Evolutionary conservation across 2,113 vertebrate genomes (phyloP).

Genomic region (Neofelis nebulosa): DNA sequence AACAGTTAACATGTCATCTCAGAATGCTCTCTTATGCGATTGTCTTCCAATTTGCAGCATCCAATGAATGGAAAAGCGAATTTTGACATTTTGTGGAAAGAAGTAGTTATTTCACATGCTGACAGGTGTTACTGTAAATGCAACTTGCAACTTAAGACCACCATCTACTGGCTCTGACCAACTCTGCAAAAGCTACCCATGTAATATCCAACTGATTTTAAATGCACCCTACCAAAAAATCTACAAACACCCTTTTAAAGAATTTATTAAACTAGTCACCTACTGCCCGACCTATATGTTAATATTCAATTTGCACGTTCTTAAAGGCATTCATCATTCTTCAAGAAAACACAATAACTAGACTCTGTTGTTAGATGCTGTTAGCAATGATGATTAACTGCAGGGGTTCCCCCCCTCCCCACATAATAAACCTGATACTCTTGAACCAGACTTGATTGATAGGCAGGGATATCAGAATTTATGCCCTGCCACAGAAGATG

Average conservation of each 20-base stretch:
- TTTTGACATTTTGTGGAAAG: slow-evolving; percentile 11
- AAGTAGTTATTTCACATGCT: neutral
- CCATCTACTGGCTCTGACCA: slow-evolving; percentile 80
- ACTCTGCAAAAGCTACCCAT: slow-evolving; percentile 64
- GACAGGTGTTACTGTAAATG: slow-evolving; percentile 59
- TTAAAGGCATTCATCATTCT: neutral
- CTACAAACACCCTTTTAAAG: neutral
- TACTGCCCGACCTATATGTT: neutral
- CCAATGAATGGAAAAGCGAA: slow-evolving; percentile 45
- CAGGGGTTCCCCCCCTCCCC: neutral
- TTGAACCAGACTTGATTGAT: slow-evolving; percentile 27
- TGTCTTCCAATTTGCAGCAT: neutral
- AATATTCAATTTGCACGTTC: neutral
- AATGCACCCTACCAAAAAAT: neutral
- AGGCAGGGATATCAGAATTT: neutral
- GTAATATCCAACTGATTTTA: neutral
- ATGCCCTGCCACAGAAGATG: neutral
- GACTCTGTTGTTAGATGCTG: neutral
- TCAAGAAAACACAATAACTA: slow-evolving; percentile 11
- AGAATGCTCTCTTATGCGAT: neutral
- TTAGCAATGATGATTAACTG: neutral
- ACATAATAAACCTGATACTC: neutral
- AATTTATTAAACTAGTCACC: neutral
- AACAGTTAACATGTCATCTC: neutral
- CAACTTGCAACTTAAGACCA: slow-evolving; percentile 81